A percentile compares a stretch with the other conserved stretches of the same genome.
Evolutionary conservation across 2,797 vertebrate species (phyloP).

Genomic region (Prionace glauca): DNA sequence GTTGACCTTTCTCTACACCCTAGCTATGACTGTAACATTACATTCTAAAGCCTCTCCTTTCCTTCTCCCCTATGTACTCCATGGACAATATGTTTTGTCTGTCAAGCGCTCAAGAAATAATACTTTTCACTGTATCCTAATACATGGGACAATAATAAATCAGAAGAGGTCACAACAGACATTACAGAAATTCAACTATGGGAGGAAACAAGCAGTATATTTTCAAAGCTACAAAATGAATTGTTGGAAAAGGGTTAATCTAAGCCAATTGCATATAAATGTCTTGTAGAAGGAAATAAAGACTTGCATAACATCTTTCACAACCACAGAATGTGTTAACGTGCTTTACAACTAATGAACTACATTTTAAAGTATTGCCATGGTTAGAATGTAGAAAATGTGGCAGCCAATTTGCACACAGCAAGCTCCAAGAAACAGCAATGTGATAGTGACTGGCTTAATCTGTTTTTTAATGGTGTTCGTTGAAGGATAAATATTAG

Average conservation of each 20-base stretch:
- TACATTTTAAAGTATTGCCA: neutral
- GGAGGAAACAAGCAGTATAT: neutral
- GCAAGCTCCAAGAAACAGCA: neutral
- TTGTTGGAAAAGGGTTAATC: neutral
- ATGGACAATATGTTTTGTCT: no score
- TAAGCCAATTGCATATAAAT: neutral
- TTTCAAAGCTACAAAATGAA: neutral
- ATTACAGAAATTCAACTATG: neutral
- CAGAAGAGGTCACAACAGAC: neutral
- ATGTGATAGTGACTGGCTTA: neutral
- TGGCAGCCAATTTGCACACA: neutral
- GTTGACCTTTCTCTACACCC: no score
- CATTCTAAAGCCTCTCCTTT: no score
- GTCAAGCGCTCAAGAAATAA: no score
- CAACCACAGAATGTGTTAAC: neutral
- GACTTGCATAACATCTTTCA: neutral
- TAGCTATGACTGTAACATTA: no score
- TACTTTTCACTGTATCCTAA: no score
- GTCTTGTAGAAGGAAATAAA: neutral
- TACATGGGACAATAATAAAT: no score
- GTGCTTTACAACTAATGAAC: neutral
- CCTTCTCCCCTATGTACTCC: no score
- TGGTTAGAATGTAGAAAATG: neutral
- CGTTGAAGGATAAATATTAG: neutral
- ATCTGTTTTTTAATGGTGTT: neutral